Conservation (phyloP, 2,113 vertebrate species). For the Anser brachyrhynchus region DNA sequence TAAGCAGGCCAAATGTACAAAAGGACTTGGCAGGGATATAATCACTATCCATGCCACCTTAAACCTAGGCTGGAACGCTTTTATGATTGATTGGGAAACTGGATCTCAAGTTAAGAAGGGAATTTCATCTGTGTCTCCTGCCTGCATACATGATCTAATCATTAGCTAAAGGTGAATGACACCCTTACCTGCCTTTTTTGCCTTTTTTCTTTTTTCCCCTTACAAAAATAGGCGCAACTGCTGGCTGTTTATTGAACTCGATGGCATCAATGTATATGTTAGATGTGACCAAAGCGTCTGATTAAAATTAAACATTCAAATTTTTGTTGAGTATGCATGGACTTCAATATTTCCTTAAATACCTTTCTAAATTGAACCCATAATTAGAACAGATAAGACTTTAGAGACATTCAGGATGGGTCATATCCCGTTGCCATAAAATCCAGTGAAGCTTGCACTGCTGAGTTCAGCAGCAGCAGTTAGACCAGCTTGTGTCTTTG, state of each 20-base stretch:
- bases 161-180: neutral
- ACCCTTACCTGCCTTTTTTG: neutral
- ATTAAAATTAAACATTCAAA: neutral
- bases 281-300: neutral
- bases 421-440: neutral
- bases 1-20: neutral
- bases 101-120: neutral
- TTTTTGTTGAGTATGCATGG: neutral
- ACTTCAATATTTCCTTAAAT: neutral
- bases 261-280: neutral
- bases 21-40: neutral
- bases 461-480: neutral
- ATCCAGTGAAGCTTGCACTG: neutral
- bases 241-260: neutral
- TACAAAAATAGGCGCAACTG: neutral
- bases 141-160: neutral
- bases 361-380: neutral
- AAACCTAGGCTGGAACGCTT: neutral
- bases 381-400: neutral
- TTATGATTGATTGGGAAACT: neutral
- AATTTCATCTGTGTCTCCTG: neutral
- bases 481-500: neutral
- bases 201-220: neutral
- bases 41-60: neutral
- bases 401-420: neutral